phyloP scores from a whole-genome alignment of 2,113 vertebrate species.

The Ursus arctos region DNA sequence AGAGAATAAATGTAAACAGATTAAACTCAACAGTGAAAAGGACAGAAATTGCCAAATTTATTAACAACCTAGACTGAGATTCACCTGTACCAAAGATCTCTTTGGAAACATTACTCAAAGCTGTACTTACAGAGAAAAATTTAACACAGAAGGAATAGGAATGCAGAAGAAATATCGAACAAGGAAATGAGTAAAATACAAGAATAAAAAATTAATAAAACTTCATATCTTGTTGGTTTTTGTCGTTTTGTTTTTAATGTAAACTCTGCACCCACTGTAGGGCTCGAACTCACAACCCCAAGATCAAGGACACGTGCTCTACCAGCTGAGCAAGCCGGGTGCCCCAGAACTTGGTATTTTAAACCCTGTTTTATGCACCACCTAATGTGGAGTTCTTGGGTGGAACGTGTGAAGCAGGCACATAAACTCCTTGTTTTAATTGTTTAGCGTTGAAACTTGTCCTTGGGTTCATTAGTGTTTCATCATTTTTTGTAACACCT shows the following conservation, averaged over 20 bases:
- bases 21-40: constrained; percentile 39
- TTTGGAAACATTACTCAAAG: not conserved
- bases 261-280: not conserved
- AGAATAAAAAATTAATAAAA: not conserved
- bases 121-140: not conserved
- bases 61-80: not conserved
- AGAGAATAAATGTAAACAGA: constrained; percentile 25
- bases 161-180: not conserved
- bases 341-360: not conserved
- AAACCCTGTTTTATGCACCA: not conserved
- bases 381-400: not conserved
- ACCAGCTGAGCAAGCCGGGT: not conserved
- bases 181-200: not conserved
- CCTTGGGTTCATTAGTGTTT: constrained; percentile 20
- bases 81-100: not conserved
- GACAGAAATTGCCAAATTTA: not conserved
- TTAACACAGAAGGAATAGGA: not conserved
- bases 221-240: not conserved
- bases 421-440: not conserved
- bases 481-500: not conserved
- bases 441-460: constrained; percentile 43
- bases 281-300: not conserved
- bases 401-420: not conserved
- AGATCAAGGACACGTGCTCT: not conserved
- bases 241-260: not conserved